phyloP scores from a whole-genome alignment of 2,888 invertebrate species.

The Silvanus unidentatus region DNA sequence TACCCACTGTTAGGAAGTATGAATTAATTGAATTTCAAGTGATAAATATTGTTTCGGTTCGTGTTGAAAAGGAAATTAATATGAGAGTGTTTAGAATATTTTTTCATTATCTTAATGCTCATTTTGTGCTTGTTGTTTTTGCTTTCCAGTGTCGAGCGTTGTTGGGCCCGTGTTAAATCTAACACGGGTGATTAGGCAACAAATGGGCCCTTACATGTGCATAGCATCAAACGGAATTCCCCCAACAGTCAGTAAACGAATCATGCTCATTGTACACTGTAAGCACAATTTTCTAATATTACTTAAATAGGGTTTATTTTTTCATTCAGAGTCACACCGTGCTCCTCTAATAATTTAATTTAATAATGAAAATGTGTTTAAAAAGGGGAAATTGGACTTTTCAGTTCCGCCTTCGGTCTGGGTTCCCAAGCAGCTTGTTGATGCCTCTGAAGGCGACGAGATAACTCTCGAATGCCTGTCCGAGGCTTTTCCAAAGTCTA shows the following conservation, averaged over 20 bases:
- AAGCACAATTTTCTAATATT: constrained; percentile 5
- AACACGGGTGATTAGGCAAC: constrained; percentile 62
- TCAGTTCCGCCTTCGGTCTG: constrained; percentile 81
- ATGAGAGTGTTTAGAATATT: neutral
- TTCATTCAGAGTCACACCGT: constrained; percentile 1
- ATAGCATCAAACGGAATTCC: constrained; percentile 78
- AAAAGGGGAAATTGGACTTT: constrained; percentile 27
- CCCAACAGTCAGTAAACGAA: constrained; percentile 72
- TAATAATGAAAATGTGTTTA: too few relatives aligned
- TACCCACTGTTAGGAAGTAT: too few relatives aligned
- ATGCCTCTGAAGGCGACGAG: constrained; percentile 68
- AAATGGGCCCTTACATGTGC: constrained; percentile 74
- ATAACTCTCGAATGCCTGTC: constrained; percentile 75
- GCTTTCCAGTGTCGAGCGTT: constrained; percentile 55
- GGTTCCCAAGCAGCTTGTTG: constrained; percentile 77
- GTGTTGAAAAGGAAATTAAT: too few relatives aligned
- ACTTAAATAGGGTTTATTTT: neutral
- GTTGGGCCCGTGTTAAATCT: constrained; percentile 62
- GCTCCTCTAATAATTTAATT: too few relatives aligned
- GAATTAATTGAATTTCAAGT: too few relatives aligned
- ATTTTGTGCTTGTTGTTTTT: constrained; percentile 1
- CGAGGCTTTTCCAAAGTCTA: constrained; percentile 79
- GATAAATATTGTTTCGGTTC: too few relatives aligned
- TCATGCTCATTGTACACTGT: constrained; percentile 80
- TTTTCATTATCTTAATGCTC: constrained; percentile 3